Evolutionary conservation across 2,113 vertebrate genomes (phyloP).

Genomic region (Lonchura striata): DNA sequence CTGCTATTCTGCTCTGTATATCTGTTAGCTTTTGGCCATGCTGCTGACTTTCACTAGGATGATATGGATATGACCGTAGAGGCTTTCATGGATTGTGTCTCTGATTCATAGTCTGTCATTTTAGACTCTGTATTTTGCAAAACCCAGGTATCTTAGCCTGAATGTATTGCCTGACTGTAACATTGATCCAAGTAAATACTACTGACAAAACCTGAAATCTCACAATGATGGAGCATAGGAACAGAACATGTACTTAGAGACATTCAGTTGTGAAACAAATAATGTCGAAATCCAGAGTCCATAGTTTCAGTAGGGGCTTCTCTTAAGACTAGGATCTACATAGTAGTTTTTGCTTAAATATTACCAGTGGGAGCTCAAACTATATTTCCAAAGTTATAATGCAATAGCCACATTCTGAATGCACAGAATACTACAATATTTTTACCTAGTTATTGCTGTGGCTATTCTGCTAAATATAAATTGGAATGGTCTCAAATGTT

Average conservation of each 20-base stretch:
- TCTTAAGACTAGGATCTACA: background rate
- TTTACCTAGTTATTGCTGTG: background rate
- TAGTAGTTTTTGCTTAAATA: background rate
- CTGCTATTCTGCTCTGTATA: fast-evolving
- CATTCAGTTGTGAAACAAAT: background rate
- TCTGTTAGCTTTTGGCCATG: background rate
- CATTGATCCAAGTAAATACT: background rate
- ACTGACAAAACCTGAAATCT: background rate
- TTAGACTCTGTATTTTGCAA: background rate
- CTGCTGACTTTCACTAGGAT: background rate
- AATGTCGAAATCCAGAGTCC: background rate
- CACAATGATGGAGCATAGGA: background rate
- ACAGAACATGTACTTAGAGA: background rate
- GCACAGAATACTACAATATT: background rate
- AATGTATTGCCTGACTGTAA: background rate
- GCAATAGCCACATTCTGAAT: background rate
- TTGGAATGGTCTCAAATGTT: background rate
- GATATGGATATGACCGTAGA: background rate
- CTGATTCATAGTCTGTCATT: background rate
- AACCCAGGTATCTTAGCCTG: background rate
- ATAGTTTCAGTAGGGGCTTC: background rate
- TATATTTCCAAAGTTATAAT: background rate
- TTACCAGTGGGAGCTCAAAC: background rate
- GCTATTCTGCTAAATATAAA: background rate
- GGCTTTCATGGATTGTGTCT: fast-evolving